phyloP scores from a whole-genome alignment of 2,888 invertebrate genomes.

The Polyommatus iphigenia region DNA sequence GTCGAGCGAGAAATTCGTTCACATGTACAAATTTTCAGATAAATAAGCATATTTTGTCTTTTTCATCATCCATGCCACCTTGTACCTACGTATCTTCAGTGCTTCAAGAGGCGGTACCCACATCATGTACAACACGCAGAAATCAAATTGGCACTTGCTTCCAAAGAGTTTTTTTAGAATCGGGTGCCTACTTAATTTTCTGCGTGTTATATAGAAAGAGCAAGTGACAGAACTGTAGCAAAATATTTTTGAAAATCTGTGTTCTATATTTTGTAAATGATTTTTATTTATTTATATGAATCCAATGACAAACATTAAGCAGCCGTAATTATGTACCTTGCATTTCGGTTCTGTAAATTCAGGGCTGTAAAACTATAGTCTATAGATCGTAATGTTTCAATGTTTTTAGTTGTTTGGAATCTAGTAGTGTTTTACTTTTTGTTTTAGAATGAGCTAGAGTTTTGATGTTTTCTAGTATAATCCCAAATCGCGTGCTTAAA shows the following conservation, averaged over 20 bases:
- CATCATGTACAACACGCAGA: no score
- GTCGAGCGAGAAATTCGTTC: no score
- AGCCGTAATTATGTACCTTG: neutral
- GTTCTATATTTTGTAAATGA: no score
- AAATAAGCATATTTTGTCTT: no score
- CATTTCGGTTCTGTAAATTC: constrained; percentile 40
- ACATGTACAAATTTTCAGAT: no score
- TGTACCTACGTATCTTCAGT: neutral
- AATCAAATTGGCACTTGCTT: no score
- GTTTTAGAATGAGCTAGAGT: constrained; percentile 70
- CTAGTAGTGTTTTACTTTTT: constrained; percentile 53
- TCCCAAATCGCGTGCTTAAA: constrained; percentile 55
- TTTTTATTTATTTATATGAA: neutral
- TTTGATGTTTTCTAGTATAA: constrained; percentile 68
- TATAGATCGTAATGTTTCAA: constrained; percentile 52
- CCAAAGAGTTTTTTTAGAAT: no score
- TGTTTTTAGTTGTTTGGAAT: constrained; percentile 54
- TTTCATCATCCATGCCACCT: no score
- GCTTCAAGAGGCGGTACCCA: neutral
- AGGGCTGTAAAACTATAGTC: constrained; percentile 57
- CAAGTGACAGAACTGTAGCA: neutral
- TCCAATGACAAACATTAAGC: neutral
- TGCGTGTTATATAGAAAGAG: neutral
- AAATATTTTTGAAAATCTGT: neutral
- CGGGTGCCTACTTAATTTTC: no score